Percentiles rank a stretch among this genome's conserved stretches.
phyloP scores from a whole-genome alignment of 2,113 vertebrate species.

The Ailurus styani region DNA sequence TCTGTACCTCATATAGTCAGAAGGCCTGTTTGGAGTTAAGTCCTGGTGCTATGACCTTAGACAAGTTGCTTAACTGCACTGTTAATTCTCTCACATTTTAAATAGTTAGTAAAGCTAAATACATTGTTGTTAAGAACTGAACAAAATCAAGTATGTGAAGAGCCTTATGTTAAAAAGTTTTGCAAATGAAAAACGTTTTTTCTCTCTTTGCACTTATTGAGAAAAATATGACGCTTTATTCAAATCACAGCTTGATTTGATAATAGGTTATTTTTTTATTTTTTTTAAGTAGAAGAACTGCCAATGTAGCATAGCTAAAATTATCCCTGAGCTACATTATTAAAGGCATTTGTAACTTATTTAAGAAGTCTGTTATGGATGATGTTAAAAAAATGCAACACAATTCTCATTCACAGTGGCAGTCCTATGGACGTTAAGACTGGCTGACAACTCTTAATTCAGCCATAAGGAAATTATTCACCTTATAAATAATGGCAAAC shows the following conservation, averaged over 20 bases:
- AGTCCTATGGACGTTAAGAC: slow-evolving; percentile 8
- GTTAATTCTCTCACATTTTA: background rate
- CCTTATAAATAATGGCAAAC: slow-evolving; percentile 40
- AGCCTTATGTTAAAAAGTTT: background rate
- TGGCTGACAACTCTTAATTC: background rate
- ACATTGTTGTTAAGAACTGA: background rate
- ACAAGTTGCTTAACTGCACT: background rate
- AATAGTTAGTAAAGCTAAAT: background rate
- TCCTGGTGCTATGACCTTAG: background rate
- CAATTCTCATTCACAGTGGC: slow-evolving; percentile 22
- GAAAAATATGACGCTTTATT: slow-evolving; percentile 27
- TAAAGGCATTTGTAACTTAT: slow-evolving; percentile 57
- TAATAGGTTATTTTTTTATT: background rate
- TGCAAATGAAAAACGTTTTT: slow-evolving; percentile 8
- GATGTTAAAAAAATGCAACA: slow-evolving; percentile 38
- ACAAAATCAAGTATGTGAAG: slow-evolving; percentile 14
- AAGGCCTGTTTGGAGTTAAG: background rate
- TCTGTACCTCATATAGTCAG: background rate
- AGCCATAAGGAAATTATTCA: slow-evolving; percentile 1
- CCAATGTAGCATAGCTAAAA: slow-evolving; percentile 37
- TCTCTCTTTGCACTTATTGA: background rate
- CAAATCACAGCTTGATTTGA: slow-evolving; percentile 42
- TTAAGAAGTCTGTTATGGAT: slow-evolving; percentile 38
- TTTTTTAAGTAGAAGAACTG: slow-evolving; percentile 2
- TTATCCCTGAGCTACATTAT: slow-evolving; percentile 52